phyloP scores from a whole-genome alignment of 2,797 vertebrate species.

The Craterocephalus amniculus region DNA sequence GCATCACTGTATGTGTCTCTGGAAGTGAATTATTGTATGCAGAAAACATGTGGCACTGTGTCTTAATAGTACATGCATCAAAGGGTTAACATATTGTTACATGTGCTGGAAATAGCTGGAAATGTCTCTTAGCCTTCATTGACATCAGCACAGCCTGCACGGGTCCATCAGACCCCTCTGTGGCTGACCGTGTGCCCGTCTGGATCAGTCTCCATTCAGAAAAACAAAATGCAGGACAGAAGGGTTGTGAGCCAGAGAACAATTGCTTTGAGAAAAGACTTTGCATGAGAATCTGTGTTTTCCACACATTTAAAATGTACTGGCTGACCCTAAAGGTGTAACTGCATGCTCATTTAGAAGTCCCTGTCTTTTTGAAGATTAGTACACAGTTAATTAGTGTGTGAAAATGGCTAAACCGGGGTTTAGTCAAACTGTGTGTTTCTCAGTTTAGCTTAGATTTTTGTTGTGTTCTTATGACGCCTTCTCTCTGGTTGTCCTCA shows the following conservation, averaged over 20 bases:
- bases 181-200: neutral
- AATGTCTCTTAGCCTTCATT: neutral
- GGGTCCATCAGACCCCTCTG: neutral
- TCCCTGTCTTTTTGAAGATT: neutral
- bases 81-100: neutral
- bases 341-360: neutral
- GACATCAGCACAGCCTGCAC: neutral
- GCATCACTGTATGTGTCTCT: too few relatives aligned
- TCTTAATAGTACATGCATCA: too few relatives aligned
- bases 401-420: neutral
- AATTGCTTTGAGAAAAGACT: neutral
- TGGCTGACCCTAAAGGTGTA: neutral
- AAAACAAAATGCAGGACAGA: neutral
- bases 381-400: neutral
- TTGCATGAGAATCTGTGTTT: neutral
- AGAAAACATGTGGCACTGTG: too few relatives aligned
- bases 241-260: too few relatives aligned
- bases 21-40: too few relatives aligned
- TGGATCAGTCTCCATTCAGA: neutral
- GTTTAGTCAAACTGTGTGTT: neutral
- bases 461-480: neutral
- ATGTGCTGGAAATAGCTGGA: neutral
- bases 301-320: neutral
- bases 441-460: neutral
- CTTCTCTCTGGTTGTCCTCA: neutral